A percentile compares a stretch with the other conserved stretches of the same genome.
Evolutionary conservation across 2,113 vertebrate species (phyloP).

Genomic region (Seriola rivoliana): DNA sequence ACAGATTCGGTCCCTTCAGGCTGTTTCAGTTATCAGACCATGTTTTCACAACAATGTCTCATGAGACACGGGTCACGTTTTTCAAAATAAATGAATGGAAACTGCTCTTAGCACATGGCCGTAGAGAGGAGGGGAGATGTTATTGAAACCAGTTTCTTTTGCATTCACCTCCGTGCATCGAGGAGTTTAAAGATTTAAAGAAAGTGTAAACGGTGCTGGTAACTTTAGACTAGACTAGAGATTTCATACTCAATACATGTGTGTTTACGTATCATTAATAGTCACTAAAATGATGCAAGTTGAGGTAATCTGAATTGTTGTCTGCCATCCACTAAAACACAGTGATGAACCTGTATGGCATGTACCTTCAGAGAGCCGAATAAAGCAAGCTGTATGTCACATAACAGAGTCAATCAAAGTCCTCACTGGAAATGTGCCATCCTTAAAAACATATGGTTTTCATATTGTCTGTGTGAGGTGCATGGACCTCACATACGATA

Average conservation of each 20-base stretch:
- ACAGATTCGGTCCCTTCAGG: background rate
- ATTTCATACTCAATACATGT: background rate
- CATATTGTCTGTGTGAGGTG: background rate
- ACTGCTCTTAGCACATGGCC: conserved; percentile 1
- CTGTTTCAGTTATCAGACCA: conserved; percentile 41
- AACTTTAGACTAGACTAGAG: background rate
- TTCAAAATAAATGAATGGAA: conserved; percentile 53
- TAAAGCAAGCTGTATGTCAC: background rate
- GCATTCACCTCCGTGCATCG: conserved; percentile 9
- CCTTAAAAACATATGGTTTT: background rate
- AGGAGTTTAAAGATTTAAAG: background rate
- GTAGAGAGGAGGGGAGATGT: background rate
- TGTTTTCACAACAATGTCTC: conserved; percentile 49
- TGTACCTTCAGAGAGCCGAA: background rate
- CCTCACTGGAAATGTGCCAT: background rate
- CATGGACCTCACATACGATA: background rate
- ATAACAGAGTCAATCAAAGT: background rate
- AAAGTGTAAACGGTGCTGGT: background rate
- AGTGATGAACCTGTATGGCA: background rate
- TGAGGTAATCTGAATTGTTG: background rate
- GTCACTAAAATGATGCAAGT: background rate
- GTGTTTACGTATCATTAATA: background rate
- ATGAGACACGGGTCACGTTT: conserved; percentile 23
- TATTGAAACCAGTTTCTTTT: background rate
- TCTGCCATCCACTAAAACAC: background rate